Base-by-base conservation (phyloP, 2,113 vertebrate species). In the Leucopsar rothschildi region DNA sequence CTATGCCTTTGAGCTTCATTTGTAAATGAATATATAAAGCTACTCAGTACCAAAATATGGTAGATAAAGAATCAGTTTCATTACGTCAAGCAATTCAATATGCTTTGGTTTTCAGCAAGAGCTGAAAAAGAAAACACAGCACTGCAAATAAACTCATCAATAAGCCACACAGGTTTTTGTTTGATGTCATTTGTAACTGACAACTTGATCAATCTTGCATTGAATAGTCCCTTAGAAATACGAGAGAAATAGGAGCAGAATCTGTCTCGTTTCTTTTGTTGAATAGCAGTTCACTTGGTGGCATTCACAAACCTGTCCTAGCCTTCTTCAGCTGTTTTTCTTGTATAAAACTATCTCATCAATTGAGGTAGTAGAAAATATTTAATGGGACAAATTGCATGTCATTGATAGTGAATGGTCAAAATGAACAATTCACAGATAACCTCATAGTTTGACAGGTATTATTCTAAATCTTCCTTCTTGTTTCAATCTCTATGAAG, bases 171-270 rank as follows among this genome's bases (percentile, higher is more conserved):
- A 73, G 76, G 88, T 94, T 96, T 96, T 93, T 97, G 92, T 92
- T 93, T 95, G 72, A 90, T 95, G 95, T 73, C 88, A 86, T 95
- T 93, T 93, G 90, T 92, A 94, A 90, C 87, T 95, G 95, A 94
- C 94, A 95, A 70, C 92, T 95, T 95, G 93, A 94, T 95, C 94
- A 96, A 91, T 96, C 93, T 92, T 56, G 47, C 71, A 40, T 15
- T 96, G 94, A 95, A 95, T 94, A 77, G 92, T 73, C 79, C 63
- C 85, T 93, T 95, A 95, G 91, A 96, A 91, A 93, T 86, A 91
- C 39, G 25, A 69, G 79, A 90, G 79, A 83, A 82, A 86, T 79
- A 93, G 91, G 91, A 93, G 47, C 85, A 93, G 93, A 93, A 86
- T 93, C 86, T 81, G 90, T 73, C 90, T 92, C 72, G 56, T 70